Base-by-base conservation (phyloP, 2,888 invertebrate species). In the Eumerus sabulonum region DNA sequence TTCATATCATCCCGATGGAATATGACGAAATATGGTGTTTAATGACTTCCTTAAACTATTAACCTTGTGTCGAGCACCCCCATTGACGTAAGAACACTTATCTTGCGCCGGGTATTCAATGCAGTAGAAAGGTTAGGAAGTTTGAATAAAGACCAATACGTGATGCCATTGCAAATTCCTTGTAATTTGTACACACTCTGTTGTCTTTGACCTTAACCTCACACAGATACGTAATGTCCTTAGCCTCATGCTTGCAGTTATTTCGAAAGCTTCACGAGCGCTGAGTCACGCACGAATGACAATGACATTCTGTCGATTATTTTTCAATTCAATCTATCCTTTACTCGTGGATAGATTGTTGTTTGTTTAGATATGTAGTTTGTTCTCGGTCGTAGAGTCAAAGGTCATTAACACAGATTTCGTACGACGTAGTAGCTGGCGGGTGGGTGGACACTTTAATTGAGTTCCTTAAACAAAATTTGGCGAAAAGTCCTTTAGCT, bases 271-370 rank as follows among this genome's bases (percentile, higher is more conserved):
- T 9, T 40, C 1, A 27, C 44, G 62, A 48, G 71, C 62, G 56
- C 62, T 42, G 50, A 62, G 62, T 71, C 64, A 72, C 71, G 71
- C 63, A 51, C 63, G 63, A 72, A 72, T 57, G 64, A 45, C 64
- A 62, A 50, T 71, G 71, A 4, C 27, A 56, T 70, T 50, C 63
- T 63, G 48, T 71, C 50, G 53, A 40, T 35, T 36, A 14, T 13
- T 53, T 18, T 45, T 59, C 51, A 53, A 51, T 47, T 47, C 53
- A 2, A 27, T 27, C 27, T 7, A 27, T 27, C 2, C 3, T 27
- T 50, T 14, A 5, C 9, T 35, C n/a, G 27, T 50, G 2, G 2
- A 4, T 27, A 27, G 27, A 27, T 2, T 27, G 27, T 27, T 27
- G 2, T 7, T n/a, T 45, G 36, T 19, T 17, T 50, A 35, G 48